Evolutionary conservation across 2,797 vertebrate genomes (phyloP), one percentile per base, ranked within the genome.

Genomic region (Pseudopleuronectes americanus): DNA sequence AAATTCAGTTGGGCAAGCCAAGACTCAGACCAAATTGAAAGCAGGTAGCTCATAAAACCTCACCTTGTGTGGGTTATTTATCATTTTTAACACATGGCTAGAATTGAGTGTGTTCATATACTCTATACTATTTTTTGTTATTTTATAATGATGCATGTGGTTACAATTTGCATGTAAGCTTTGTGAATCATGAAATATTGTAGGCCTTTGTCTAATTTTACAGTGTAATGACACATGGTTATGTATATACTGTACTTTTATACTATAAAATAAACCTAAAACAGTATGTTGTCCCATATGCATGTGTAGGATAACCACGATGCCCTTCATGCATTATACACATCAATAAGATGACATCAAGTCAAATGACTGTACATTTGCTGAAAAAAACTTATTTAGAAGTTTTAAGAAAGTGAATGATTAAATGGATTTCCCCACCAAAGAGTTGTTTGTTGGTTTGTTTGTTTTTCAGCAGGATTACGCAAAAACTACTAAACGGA

Each of bases 11-110:
- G 14, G 47, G 23, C 53, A 52, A 36, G 66, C 64, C 31, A 19
- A 66, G 36, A 68, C 71, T 43, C 23, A 64, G 56, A 52, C 38
- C 58, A 79, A 74, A 74, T 64, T 63, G 33, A 64, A 71, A 73
- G 19, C 68, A 79, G 70, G 47, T 57, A 68, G 43, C 28, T 59
- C 41, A 49, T 65, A 57, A 75, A 53, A 24, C 26, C 1, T 51
- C 26, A 24, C 23, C 54, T 48, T 21, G 28, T 38, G n/a, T 12
- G 36, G 24, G 43, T 31, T 56, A 38, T 71, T 71, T 22, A 54
- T 72, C 3, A 9, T 24, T 69, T 73, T 63, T 6, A 23, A 76
- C 61, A 78, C 2, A 8, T 52, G 48, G 51, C 57, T 57, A 36
- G 51, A 65, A 56, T 67, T 16, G 3, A 12, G 21, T 8, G 14